phyloP scores from a whole-genome alignment of 2,888 invertebrate genomes.

The Amiota mariae region DNA sequence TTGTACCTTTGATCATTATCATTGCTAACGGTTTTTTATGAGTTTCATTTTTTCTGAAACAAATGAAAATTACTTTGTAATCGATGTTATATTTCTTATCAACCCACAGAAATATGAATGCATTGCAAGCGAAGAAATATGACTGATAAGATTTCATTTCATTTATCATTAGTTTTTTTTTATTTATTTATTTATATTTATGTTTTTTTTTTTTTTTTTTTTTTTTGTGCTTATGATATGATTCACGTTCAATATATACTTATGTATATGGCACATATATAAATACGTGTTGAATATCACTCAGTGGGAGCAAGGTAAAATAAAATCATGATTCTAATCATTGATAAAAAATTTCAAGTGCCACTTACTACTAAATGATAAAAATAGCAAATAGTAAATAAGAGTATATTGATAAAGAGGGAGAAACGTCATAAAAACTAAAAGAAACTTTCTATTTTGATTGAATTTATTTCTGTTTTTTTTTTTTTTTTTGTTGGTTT shows the following conservation, averaged over 20 bases:
- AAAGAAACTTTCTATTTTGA: conserved; percentile 23
- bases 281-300: too few relatives aligned
- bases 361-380: conserved; percentile 10
- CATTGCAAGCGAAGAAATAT: neutral
- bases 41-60: neutral
- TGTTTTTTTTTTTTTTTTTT: too few relatives aligned
- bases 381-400: conserved; percentile 1
- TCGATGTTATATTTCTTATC: too few relatives aligned
- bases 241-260: too few relatives aligned
- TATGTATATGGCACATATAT: too few relatives aligned
- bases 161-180: neutral
- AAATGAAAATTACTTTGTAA: too few relatives aligned
- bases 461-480: neutral
- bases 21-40: neutral
- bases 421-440: neutral
- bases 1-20: neutral
- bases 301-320: too few relatives aligned
- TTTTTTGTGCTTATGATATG: too few relatives aligned
- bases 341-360: conserved; percentile 15
- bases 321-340: neutral
- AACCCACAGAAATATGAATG: too few relatives aligned
- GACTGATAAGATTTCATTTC: conserved; percentile 10
- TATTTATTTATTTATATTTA: too few relatives aligned
- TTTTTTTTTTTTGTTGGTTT: too few relatives aligned
- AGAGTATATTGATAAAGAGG: neutral